Percentiles rank a stretch among this genome's conserved stretches.
These are phyloP conservation scores for Rhinogobio ventralis DNA, from an alignment of 2,797 vertebrate species.

Conservation along the genomic window DNA sequence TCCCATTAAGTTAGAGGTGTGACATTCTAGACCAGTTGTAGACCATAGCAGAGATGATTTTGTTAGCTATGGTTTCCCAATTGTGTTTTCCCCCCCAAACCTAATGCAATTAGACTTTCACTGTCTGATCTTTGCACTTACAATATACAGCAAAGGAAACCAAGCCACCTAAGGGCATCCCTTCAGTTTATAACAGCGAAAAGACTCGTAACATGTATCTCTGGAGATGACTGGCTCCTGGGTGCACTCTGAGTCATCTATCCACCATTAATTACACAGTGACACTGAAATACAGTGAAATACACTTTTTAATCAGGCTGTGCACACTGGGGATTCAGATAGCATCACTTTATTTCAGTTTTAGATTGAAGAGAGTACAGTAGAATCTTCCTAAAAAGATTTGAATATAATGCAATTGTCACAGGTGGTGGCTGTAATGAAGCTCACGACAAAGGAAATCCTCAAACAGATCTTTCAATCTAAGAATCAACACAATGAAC, in stretches of 20 bases:
- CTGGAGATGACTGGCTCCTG: slow-evolving; percentile 46
- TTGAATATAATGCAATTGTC: neutral
- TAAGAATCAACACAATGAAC: too few relatives aligned
- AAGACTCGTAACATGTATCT: slow-evolving; percentile 45
- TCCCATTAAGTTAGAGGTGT: neutral
- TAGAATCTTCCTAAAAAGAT: slow-evolving; percentile 12
- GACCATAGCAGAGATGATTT: slow-evolving; percentile 32
- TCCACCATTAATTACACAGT: slow-evolving; percentile 33
- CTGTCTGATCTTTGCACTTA: slow-evolving; percentile 44
- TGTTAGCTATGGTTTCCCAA: slow-evolving; percentile 42
- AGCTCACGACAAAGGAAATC: too few relatives aligned
- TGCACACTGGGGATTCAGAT: slow-evolving; percentile 12
- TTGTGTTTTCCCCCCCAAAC: slow-evolving; percentile 10
- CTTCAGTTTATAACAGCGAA: slow-evolving; percentile 40
- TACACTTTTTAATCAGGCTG: slow-evolving; percentile 23
- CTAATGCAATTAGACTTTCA: slow-evolving; percentile 40
- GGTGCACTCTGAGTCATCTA: slow-evolving; percentile 42
- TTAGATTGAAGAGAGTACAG: slow-evolving; percentile 2
- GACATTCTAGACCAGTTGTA: neutral
- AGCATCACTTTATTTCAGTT: slow-evolving; percentile 17
- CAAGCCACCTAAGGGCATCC: slow-evolving; percentile 20
- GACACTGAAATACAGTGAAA: slow-evolving; percentile 32
- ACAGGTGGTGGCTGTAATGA: too few relatives aligned
- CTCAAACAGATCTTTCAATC: too few relatives aligned
- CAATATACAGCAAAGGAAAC: slow-evolving; percentile 30